Evolutionary conservation across 2,888 invertebrate genomes (phyloP), one percentile per base, ranked within the genome.

Genomic region (Melanostoma mellinum): DNA sequence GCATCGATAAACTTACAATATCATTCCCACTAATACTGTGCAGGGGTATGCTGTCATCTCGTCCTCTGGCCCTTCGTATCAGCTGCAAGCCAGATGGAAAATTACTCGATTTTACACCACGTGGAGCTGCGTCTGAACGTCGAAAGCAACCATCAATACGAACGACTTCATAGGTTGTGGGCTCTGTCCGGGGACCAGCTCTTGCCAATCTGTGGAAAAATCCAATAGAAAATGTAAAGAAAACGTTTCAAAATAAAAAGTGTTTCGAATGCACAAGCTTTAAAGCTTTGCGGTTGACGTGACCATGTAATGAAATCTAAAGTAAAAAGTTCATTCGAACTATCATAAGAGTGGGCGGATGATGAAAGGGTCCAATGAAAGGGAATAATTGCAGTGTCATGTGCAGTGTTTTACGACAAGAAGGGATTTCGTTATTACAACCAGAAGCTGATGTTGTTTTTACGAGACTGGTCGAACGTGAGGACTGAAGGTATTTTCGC

Each of bases 171-270:
- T 94, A 96, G 72, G 94, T 92, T 2, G 94, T 93, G 40, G 94
- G 93, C 86, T 96, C 96, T 32, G 95, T 94, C 52, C 95, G 93
- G 2, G 95, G 94, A 50, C 95, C 94, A 4, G 95, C 94, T 87
- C 95, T 92, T 88, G 94, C 93, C 80, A 95, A 90, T 74, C 92
- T 92, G 72, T 4, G 6, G 3, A 48, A n/a, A 36, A 32, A 50
- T 50, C n/a, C 0, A 38, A 42, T 35, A 32, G 2, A 32, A 10
- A 36, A 10, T n/a, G 3, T 9, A 4, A 40, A 50, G 2, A 42
- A 3, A 52, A 3, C 6, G 36, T 53, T 63, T n/a, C 30, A 67
- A 63, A 56, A 61, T 58, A 40, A 50, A 60, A 52, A 36, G 10
- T 63, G 46, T 33, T 20, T 6, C n/a, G 20, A 69, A 46, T 53